Base-by-base conservation (phyloP, 1,140 invertebrate species). In the Drosophila bocqueti region DNA sequence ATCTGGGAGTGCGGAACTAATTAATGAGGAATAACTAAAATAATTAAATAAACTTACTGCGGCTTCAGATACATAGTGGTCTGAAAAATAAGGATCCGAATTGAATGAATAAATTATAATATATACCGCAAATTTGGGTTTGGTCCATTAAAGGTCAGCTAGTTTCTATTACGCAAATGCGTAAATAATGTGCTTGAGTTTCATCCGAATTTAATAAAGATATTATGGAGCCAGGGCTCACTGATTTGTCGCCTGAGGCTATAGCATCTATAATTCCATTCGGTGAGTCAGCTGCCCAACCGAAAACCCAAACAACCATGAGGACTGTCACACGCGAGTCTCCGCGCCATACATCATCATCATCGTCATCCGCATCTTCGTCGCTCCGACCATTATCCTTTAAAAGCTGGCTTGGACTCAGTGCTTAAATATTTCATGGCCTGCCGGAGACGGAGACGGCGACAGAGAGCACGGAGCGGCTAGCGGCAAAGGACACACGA, bases 341-440 rank as follows among this genome's bases (percentile, higher is more conserved):
- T 29, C n/a, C 24, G 40, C 67, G 45, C 34, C 69, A 75, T 76
- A 10, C 74, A 76, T 76, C 65, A 65, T 65, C 59, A 72, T 60
- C 68, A 65, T 55, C 73, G 57, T 50, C 54, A 60, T 61, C 38
- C 47, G 42, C 40, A 45, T 62, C 43, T 21, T 47, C 34, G 11
- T 26, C 15, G 31, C 50, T 40, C 36, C 50, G 47, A 62, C 55
- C 69, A 76, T 65, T 61, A 81, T 81, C 67, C 67, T 73, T 72
- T 66, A 58, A 66, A 52, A 68, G 61, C 65, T 26, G 49, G 65
- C 67, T 58, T 46, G 64, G 69, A 71, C 71, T 68, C 62, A 24
- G 54, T 49, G 38, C 47, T 74, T 89, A 78, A 89, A 89, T 89
- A 89, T 89, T 89, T 81, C 64, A 89, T 89, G 66, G 60, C 71